Percentiles rank a stretch among this genome's conserved stretches.
Conservation (phyloP, 92 coral and sea anemone species). For the Heteractis magnifica region DNA sequence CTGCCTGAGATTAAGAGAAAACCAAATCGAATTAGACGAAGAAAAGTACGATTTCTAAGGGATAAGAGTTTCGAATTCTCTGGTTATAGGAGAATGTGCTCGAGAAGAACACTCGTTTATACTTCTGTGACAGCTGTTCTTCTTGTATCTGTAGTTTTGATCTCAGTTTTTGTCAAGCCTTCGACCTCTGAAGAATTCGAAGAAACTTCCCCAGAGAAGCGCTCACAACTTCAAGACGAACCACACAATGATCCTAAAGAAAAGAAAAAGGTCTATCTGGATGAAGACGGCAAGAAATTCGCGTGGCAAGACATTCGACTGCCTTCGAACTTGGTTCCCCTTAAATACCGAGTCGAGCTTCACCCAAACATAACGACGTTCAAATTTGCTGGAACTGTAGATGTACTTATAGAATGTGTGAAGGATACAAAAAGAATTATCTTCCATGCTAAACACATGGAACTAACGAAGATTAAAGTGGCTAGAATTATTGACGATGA, state of each 20-base stretch:
- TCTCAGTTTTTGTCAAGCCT: conserved; percentile 73
- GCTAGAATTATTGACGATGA: background rate
- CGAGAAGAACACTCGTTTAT: conserved; percentile 63
- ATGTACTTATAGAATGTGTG: conserved; percentile 47
- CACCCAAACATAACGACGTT: conserved; percentile 76
- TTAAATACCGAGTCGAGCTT: conserved; percentile 61
- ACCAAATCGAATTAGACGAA: conserved; percentile 44
- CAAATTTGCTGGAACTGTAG: conserved; percentile 68
- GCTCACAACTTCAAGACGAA: conserved; percentile 50
- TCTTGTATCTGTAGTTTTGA: conserved; percentile 60
- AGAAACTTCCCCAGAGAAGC: conserved; percentile 33
- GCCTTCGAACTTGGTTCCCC: conserved; percentile 65
- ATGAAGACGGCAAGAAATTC: conserved; percentile 23
- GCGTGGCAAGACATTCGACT: conserved; percentile 57
- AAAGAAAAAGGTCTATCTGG: conserved; percentile 23
- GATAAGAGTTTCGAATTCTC: conserved; percentile 27
- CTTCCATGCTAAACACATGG: conserved; percentile 64
- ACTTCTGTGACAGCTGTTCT: conserved; percentile 58
- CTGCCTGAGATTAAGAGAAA: conserved; percentile 66
- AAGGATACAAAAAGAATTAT: conserved; percentile 56
- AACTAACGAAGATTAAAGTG: conserved; percentile 26
- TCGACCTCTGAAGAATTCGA: conserved; percentile 68
- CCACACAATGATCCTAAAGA: conserved; percentile 8
- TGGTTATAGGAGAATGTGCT: conserved; percentile 50
- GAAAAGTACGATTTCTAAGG: conserved; percentile 40